Base-by-base conservation (phyloP, 2,888 invertebrate genomes). In the Linnaemya tessellans region DNA sequence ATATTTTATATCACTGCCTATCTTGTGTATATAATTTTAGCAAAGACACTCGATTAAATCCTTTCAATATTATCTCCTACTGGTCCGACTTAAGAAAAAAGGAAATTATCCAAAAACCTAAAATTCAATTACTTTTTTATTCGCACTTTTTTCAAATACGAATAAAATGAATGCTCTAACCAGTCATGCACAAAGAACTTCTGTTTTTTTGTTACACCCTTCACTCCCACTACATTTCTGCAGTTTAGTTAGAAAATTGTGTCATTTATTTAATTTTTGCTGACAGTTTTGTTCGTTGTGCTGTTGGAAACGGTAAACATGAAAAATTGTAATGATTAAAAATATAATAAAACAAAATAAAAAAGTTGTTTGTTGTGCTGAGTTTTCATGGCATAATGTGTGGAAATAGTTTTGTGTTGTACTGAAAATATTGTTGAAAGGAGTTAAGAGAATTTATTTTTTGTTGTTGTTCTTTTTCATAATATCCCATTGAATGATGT, bases 231-330 rank as follows among this genome's bases (percentile, higher is more conserved):
- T 30, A 13, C 58, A 1, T 56, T 35, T 67, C 38, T n/a, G 22
- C 30, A 51, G 58, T 68, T 79, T 70, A 67, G 79, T 68, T 73
- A 54, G 46, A 79, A 62, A 84, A 80, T 38, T 68, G 73, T 80
- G 80, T 84, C 84, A 84, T 84, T 84, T 84, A 81, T 84, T 74
- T 78, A 84, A 81, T 81, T 64, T 84, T 80, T 71, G 70, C 65
- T 84, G 84, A 84, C 84, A 79, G 74, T 62, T 79, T 80, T 84
- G 80, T 78, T 30, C 3, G 2, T 30, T 80, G 80, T 80, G 65
- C 41, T 80, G 71, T 64, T 77, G 62, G 65, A 71, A 68, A 64
- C 74, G 58, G 71, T 79, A 60, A 80, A 71, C 65, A 77, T 71
- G 77, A 65, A 77, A 80, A 41, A 65, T 77, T 49, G 30, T 35